phyloP scores from a whole-genome alignment of 2,113 vertebrate species.

The Halcyon malimbica region DNA sequence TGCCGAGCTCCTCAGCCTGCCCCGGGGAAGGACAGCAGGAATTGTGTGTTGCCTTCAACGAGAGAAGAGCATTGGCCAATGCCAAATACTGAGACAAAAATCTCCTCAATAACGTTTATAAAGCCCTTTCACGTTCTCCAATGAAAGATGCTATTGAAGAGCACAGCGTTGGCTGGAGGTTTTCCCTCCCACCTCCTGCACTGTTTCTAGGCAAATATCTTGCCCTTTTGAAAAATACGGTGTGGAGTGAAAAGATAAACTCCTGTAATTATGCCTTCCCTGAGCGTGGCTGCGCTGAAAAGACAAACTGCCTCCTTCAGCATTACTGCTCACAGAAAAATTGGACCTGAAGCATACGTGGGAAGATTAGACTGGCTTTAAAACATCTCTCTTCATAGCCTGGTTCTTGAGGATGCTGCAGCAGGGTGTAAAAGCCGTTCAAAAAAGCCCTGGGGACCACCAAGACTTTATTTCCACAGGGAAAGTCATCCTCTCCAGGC shows the following conservation, averaged over 20 bases:
- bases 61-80: background rate
- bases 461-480: background rate
- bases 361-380: background rate
- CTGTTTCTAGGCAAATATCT: conserved; percentile 14
- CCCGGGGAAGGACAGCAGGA: background rate
- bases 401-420: background rate
- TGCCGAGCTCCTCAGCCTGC: background rate
- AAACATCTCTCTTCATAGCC: background rate
- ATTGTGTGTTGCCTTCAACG: background rate
- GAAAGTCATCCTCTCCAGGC: background rate
- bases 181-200: background rate
- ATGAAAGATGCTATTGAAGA: background rate
- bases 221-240: background rate
- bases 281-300: background rate
- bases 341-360: background rate
- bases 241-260: conserved; percentile 6
- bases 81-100: background rate
- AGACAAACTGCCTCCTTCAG: conserved; percentile 5
- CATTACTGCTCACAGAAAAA: background rate
- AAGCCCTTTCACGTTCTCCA: background rate
- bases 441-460: background rate
- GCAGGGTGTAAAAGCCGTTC: background rate
- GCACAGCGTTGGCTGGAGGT: background rate
- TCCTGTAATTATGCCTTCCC: conserved; percentile 16
- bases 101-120: background rate